Evolutionary conservation across 2,113 vertebrate species (phyloP).

Genomic region (Pseudois nayaur): DNA sequence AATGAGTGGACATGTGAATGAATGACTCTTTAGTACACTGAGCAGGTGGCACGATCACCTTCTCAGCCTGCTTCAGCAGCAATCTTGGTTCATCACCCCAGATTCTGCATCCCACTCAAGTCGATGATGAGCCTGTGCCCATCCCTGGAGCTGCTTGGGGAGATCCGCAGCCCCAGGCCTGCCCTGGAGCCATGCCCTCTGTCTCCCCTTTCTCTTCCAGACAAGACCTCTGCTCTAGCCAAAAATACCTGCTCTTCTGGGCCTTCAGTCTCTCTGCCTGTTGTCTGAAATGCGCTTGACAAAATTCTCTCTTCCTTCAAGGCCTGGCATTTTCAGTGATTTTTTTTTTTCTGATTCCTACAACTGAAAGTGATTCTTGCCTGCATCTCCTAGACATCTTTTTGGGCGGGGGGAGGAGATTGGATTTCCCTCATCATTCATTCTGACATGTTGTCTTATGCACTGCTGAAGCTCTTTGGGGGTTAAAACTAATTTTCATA

Average conservation of each 20-base stretch:
- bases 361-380: background rate
- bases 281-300: background rate
- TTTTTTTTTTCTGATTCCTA: background rate
- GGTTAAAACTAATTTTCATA: background rate
- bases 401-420: fast-evolving
- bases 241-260: background rate
- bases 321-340: background rate
- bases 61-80: background rate
- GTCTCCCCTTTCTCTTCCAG: background rate
- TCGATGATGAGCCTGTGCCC: background rate
- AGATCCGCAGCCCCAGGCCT: no score
- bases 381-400: background rate
- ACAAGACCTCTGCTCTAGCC: background rate
- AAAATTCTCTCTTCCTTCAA: background rate
- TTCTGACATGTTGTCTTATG: background rate
- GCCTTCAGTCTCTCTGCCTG: background rate
- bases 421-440: background rate
- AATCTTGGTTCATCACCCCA: background rate
- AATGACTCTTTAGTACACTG: background rate
- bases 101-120: background rate
- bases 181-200: background rate
- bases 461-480: background rate
- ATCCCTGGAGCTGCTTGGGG: background rate
- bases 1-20: background rate
- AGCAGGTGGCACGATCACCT: background rate